Base-by-base conservation (phyloP, 2,888 invertebrate species). In the Gibbula magus region DNA sequence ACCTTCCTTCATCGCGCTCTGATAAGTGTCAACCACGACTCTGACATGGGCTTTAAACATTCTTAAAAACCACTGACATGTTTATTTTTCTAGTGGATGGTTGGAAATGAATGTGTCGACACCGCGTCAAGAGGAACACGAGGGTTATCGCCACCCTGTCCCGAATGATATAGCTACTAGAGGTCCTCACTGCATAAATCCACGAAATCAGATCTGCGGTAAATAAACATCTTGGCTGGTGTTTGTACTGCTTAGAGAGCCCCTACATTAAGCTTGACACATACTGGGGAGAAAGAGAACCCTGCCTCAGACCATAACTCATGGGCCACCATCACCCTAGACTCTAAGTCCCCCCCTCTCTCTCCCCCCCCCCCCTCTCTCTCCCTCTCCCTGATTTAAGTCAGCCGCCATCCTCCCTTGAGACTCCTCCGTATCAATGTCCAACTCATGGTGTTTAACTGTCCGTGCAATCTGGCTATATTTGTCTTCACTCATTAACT, bases 51-150 rank as follows among this genome's bases (percentile, higher is more conserved):
- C 20, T 70, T 35, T 70, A 70, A 70, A 70, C 70, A 29, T 32
- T 32, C 70, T 20, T 35, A 70, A 70, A 70, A 35, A 32, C 39
- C n/a, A 39, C 70, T 70, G 70, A 39, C 70, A 39, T 70, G 70
- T 70, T 70, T 70, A 70, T 70, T 70, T 70, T 70, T 32, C 70
- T 35, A 20, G 32, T 35, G 29, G 70, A 70, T 20, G 35, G 35
- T 18, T 35, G 70, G 39, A 70, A 70, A 70, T n/a, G 70, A 70
- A 35, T 70, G 70, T 70, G 70, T 70, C 70, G 70, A 70, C 70
- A 70, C 70, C 25, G 20, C 35, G 35, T 70, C 70, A 70, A 25
- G 25, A 35, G 35, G 70, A n/a, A 61, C 61, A 61, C 4, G n/a
- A 20, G 70, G 70, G 70, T 70, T 70, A 70, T 70, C 70, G 35